A percentile compares a stretch with the other conserved stretches of the same genome.
Conservation (phyloP, 2,113 vertebrate genomes). For the Ctenomys sociabilis region DNA sequence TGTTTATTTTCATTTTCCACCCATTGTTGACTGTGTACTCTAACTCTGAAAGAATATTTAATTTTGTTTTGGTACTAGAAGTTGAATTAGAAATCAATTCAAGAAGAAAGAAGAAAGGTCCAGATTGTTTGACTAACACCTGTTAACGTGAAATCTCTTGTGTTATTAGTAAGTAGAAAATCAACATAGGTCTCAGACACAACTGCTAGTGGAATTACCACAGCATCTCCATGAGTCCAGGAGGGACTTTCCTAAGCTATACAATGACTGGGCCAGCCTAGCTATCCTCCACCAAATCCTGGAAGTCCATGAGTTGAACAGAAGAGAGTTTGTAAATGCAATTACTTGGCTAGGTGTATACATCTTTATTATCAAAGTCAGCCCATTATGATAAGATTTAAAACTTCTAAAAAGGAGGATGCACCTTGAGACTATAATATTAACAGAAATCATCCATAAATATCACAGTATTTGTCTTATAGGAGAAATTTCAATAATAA, state of each 20-base stretch:
- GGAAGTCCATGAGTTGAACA: not conserved
- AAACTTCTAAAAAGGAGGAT: not conserved
- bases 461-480: not conserved
- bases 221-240: not conserved
- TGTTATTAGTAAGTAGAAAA: not conserved
- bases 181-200: not conserved
- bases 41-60: slow-evolving; percentile 7
- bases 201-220: not conserved
- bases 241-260: not conserved
- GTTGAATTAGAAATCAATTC: slow-evolving; percentile 8
- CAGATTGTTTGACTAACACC: not conserved
- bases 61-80: slow-evolving; percentile 36
- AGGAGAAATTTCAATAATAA: not conserved
- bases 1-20: not conserved
- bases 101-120: slow-evolving; percentile 55
- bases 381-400: not conserved
- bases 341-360: not conserved
- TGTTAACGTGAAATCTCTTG: slow-evolving; percentile 4
- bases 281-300: not conserved
- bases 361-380: not conserved
- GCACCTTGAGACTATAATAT: not conserved
- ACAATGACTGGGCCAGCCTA: no score
- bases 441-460: not conserved
- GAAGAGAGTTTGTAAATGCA: not conserved
- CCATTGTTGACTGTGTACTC: not conserved